Base-by-base conservation (phyloP, 2,113 vertebrate genomes). In the Otus sunia region DNA sequence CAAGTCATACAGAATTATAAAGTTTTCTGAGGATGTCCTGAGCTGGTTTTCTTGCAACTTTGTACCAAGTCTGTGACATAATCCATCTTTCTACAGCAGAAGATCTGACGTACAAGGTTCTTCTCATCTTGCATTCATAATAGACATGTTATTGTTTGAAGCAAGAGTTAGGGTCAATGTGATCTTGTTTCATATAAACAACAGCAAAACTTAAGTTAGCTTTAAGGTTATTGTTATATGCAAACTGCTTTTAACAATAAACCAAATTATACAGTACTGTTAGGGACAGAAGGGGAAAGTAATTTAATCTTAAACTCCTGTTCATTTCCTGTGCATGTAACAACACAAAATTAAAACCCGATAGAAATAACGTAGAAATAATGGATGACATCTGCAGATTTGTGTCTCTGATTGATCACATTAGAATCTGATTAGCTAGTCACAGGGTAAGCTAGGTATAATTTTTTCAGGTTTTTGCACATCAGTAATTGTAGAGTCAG, bases 281-380 rank as follows among this genome's bases (percentile, higher is more conserved):
- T 25, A 17, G 34, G 6, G 22, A 60, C 27, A 67, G 60, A 69
- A 74, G 12, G 29, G n/a, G 55, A 87, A 94, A 92, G 66, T 87
- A 92, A 97, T 94, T 94, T 97, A 88, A 73, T 87, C 26, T 69
- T 76, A 86, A 92, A 63, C 10, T 53, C 22, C 22, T 73, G 16
- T 50, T 97, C 75, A 95, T 96, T 91, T 89, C 66, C 92, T 88
- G 41, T 63, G 13, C n/a, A 64, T 75, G 34, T 69, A 95, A 72
- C 34, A 95, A 47, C 49, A 78, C 5, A 72, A 93, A 83, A 83
- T 67, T 86, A 91, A 92, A 92, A 55, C 68, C 32, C 66, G 74
- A 66, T 32, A 64, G 20, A 22, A 53, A 25, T 22, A 75, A 10
- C 53, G 41, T 23, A 84, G 50, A 85, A 93, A 88, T 85, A 75